phyloP scores from a whole-genome alignment of 2,797 vertebrate genomes.

The Phrynocephalus forsythii region DNA sequence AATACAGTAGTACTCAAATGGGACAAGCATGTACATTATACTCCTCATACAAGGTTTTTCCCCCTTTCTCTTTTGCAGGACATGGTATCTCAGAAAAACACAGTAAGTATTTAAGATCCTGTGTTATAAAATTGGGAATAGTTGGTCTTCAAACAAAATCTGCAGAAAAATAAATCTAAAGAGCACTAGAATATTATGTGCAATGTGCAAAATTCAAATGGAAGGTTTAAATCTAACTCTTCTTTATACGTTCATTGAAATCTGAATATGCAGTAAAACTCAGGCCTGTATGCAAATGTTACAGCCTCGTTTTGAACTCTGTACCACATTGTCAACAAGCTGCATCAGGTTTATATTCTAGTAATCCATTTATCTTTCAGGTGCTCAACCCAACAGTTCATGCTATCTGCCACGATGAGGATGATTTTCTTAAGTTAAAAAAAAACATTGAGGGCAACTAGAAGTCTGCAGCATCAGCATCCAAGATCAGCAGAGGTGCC shows the following conservation, averaged over 20 bases:
- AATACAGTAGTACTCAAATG: not conserved
- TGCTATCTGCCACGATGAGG: not conserved
- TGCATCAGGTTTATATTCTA: not conserved
- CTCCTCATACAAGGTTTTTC: constrained; percentile 42
- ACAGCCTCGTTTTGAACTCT: not conserved
- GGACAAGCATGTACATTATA: not conserved
- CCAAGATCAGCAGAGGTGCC: not conserved
- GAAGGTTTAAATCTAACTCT: too few species aligned
- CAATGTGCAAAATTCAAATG: not conserved
- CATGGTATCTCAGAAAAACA: constrained; percentile 95
- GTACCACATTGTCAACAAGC: not conserved
- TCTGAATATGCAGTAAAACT: not conserved
- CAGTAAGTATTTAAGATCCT: constrained; percentile 87
- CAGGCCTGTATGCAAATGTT: not conserved
- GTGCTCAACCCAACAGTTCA: not conserved
- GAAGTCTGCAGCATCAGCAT: not conserved
- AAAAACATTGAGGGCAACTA: not conserved
- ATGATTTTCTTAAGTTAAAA: not conserved
- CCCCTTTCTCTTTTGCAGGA: constrained; percentile 79
- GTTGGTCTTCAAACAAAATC: constrained; percentile 21
- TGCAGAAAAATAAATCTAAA: not conserved
- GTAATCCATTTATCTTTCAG: not conserved
- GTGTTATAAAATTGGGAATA: constrained; percentile 44
- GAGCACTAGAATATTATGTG: not conserved
- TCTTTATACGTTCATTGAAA: too few species aligned